Base-by-base conservation (phyloP, 2,888 invertebrate genomes). In the Zootermopsis nevadensis region DNA sequence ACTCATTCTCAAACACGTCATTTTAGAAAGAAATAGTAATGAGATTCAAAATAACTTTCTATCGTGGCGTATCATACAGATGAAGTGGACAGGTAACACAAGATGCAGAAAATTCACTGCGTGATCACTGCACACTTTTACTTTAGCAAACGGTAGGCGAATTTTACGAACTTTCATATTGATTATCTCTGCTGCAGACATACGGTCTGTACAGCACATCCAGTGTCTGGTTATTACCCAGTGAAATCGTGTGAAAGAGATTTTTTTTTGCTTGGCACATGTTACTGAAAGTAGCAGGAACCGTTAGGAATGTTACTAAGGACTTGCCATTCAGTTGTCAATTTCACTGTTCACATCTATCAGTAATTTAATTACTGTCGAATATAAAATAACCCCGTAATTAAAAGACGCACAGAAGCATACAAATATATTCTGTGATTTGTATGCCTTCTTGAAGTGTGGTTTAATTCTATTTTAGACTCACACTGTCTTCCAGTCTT, bases 151-250 rank as follows among this genome's bases (percentile, higher is more conserved):
- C 27, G 3, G 27, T 67, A 31, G 6, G n/a, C 31, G 67, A n/a
- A 3, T 67, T 67, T n/a, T 67, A 67, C n/a, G 6, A 27, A 27
- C 67, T 67, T 67, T 67, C 67, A 30, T 67, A 67, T 67, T 67
- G 67, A 67, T 67, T 27, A 27, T 67, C 67, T 67, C 67, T 53
- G 53, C 19, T 53, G 24, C 24, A 67, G 31, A 60, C 67, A 67
- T 67, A 67, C 27, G 67, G 53, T 27, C 67, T 67, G 27, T 53
- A 53, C 53, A 53, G 8, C 19, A 53, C 19, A 53, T 53, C 24
- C 53, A 53, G 8, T 15, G 3, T 60, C 4, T 60, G 60, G 60
- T 22, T n/a, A 60, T 10, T n/a, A 27, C n/a, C 31, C 27, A 67
- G 67, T 67, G 67, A 67, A 67, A 67, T 67, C 67, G 15, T 67